Conservation (phyloP, 2,888 invertebrate genomes). For the Rhagonycha fulva region DNA sequence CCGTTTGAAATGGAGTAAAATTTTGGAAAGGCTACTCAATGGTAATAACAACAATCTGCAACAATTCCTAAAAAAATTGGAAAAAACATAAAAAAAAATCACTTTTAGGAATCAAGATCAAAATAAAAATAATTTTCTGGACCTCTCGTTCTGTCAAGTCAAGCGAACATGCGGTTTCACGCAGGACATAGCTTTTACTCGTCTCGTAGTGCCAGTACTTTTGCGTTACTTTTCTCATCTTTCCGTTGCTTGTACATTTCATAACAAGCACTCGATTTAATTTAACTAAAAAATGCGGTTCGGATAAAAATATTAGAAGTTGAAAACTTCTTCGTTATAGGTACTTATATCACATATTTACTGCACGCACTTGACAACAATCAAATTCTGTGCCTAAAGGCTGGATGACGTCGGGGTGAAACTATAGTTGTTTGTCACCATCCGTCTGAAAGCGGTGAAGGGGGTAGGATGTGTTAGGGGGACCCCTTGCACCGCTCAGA, state of each 20-base stretch:
- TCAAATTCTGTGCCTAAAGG: slow-evolving; percentile 45
- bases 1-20: no score
- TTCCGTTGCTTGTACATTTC: neutral
- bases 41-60: neutral
- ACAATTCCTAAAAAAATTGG: neutral
- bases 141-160: neutral
- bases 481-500: slow-evolving; percentile 34
- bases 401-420: slow-evolving; percentile 41
- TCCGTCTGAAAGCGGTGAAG: slow-evolving; percentile 40
- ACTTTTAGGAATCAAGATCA: no score
- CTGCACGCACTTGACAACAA: slow-evolving; percentile 27
- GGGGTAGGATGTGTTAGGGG: slow-evolving; percentile 35
- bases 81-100: neutral
- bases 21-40: no score
- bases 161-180: neutral
- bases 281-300: neutral
- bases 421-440: slow-evolving; percentile 52
- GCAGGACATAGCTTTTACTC: neutral
- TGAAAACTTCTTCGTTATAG: neutral
- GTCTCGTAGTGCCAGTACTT: neutral
- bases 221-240: no score
- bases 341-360: neutral
- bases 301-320: neutral
- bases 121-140: neutral
- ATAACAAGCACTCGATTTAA: neutral